A percentile compares a stretch with the other conserved stretches of the same genome.
Evolutionary conservation across 1,140 invertebrate species (phyloP).

Genomic region (Pemphigus obesinymphae): DNA sequence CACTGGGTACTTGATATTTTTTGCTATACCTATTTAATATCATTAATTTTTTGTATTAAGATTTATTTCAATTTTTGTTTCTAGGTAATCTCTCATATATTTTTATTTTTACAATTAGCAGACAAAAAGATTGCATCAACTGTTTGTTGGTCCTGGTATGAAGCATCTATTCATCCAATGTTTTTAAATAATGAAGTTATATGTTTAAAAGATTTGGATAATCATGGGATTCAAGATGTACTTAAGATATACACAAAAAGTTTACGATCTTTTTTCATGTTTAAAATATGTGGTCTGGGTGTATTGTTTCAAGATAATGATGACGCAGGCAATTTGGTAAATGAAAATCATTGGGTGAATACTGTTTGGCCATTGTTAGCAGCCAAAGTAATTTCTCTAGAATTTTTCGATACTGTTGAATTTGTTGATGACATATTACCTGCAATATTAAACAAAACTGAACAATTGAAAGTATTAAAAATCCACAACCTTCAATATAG

Average conservation of each 20-base stretch:
- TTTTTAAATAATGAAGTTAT: background rate
- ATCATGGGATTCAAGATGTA: background rate
- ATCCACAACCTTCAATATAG: background rate
- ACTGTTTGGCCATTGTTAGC: background rate
- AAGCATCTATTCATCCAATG: background rate
- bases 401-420: background rate
- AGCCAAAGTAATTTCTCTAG: background rate
- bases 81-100: background rate
- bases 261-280: background rate
- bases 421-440: background rate
- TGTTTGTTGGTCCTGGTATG: background rate
- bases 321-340: background rate
- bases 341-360: background rate
- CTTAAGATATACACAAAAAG: background rate
- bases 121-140: background rate
- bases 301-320: background rate
- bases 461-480: constrained; percentile 1
- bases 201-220: background rate
- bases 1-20: no score
- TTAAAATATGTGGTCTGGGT: background rate
- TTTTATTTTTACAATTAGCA: background rate
- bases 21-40: no score
- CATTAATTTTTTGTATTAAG: no score
- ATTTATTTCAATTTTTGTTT: background rate
- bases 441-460: background rate